A percentile compares a stretch with the other conserved stretches of the same genome.
These are phyloP conservation scores for Fulmarus glacialis DNA, from an alignment of 2,113 vertebrate species.

Conservation along the genomic window DNA sequence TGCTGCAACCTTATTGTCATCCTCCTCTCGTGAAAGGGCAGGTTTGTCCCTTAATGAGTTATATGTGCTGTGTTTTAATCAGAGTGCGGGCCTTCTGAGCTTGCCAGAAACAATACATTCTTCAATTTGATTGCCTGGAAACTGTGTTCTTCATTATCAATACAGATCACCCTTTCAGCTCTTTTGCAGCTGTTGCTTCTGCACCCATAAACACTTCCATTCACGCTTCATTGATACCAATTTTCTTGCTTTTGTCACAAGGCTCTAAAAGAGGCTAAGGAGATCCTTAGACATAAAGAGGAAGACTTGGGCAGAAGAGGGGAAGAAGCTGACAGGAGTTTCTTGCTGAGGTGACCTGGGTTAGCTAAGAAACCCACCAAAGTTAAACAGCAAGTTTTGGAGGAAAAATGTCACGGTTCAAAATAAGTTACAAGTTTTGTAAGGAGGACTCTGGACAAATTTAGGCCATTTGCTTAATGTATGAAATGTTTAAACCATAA, in stretches of 20 bases:
- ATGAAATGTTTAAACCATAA: neutral
- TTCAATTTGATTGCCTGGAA: neutral
- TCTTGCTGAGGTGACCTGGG: neutral
- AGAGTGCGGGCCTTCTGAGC: neutral
- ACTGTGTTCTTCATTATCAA: neutral
- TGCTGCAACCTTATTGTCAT: neutral
- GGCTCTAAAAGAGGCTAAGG: neutral
- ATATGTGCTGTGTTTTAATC: neutral
- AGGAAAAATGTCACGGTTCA: neutral
- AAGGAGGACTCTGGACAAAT: neutral
- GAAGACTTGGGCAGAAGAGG: neutral
- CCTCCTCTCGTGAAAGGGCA: neutral
- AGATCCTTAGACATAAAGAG: neutral
- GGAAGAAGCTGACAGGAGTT: neutral
- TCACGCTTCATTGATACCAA: neutral
- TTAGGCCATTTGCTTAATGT: neutral
- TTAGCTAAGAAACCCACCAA: neutral
- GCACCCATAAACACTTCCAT: neutral
- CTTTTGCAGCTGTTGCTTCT: neutral
- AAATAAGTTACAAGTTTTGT: neutral
- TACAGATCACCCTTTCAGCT: neutral
- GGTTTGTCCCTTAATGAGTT: neutral
- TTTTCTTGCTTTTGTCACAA: neutral
- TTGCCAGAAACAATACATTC: neutral
- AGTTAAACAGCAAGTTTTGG: neutral